These are phyloP conservation scores for Hyles lineata DNA, from an alignment of 2,888 invertebrate species.

Conservation along the genomic window DNA sequence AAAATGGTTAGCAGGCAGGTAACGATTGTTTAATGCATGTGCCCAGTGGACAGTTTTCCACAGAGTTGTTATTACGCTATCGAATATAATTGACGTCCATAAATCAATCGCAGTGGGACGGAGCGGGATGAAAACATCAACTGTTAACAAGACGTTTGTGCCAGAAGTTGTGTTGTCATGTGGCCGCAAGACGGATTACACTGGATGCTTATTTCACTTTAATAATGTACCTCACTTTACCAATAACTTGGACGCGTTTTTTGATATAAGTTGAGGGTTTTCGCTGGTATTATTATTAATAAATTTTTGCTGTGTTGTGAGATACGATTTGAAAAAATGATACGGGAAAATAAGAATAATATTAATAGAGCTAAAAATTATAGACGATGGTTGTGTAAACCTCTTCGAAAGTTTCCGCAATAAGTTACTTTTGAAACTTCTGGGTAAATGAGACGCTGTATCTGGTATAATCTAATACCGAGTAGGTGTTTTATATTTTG, in stretches of 20 bases:
- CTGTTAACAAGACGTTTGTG: slow-evolving; percentile 22
- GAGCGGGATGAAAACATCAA: slow-evolving; percentile 28
- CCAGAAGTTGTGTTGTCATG: slow-evolving; percentile 21
- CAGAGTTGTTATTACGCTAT: slow-evolving; percentile 37
- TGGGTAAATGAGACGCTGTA: no score
- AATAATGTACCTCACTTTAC: not conserved
- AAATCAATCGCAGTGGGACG: slow-evolving; percentile 36
- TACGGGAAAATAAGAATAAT: no score
- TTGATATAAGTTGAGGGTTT: not conserved
- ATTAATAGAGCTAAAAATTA: no score
- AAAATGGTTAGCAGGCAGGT: slow-evolving; percentile 39
- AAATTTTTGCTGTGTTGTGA: no score
- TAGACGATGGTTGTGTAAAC: no score
- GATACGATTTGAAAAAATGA: no score
- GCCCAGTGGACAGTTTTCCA: slow-evolving; percentile 26
- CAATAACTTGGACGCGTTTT: not conserved
- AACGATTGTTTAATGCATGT: slow-evolving; percentile 38
- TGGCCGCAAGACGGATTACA: slow-evolving; percentile 21
- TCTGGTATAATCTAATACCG: no score
- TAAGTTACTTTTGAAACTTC: no score
- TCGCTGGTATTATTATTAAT: not conserved
- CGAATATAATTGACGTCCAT: slow-evolving; percentile 38
- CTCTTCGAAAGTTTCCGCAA: no score
- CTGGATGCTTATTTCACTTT: slow-evolving; percentile 11
- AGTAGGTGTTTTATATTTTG: no score